These are phyloP conservation scores for Brachypodius melanocephalos DNA, from an alignment of 2,113 vertebrate species.

Conservation along the genomic window DNA sequence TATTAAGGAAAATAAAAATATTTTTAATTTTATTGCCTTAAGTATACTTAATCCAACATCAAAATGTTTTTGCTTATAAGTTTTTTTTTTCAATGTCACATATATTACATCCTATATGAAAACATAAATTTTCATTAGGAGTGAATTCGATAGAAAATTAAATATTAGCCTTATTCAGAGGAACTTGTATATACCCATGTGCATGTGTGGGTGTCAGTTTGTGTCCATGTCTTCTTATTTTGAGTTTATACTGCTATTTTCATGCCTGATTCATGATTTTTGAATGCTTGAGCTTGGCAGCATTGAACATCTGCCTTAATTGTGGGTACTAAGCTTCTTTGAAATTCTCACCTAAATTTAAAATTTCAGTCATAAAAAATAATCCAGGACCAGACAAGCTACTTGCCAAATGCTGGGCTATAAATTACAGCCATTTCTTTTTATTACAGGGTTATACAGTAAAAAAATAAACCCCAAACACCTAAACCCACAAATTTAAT, in stretches of 20 bases:
- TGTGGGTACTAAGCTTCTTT: background rate
- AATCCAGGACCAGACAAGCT: background rate
- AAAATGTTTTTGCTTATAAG: background rate
- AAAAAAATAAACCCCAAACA: conserved; percentile 37
- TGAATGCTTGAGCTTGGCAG: background rate
- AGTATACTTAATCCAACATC: background rate
- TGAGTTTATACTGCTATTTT: background rate
- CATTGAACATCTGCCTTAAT: background rate
- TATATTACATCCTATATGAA: background rate
- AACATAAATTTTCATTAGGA: background rate
- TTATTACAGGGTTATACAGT: conserved; percentile 21
- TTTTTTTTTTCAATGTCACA: background rate
- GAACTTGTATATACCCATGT: background rate
- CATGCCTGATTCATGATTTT: background rate
- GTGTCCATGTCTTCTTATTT: background rate
- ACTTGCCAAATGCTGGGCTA: conserved; percentile 4
- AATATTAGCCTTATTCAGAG: background rate
- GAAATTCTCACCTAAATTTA: conserved; percentile 40
- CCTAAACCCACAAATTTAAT: conserved; percentile 63
- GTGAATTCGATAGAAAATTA: background rate
- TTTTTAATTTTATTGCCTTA: background rate
- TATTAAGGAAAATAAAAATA: background rate
- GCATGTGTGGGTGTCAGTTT: background rate
- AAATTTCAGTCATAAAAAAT: conserved; percentile 23
- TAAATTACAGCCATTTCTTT: conserved; percentile 52